Percentiles rank a stretch among this genome's conserved stretches.
phyloP scores from a whole-genome alignment of 2,797 vertebrate genomes.

The Pangasius mekongensis region DNA sequence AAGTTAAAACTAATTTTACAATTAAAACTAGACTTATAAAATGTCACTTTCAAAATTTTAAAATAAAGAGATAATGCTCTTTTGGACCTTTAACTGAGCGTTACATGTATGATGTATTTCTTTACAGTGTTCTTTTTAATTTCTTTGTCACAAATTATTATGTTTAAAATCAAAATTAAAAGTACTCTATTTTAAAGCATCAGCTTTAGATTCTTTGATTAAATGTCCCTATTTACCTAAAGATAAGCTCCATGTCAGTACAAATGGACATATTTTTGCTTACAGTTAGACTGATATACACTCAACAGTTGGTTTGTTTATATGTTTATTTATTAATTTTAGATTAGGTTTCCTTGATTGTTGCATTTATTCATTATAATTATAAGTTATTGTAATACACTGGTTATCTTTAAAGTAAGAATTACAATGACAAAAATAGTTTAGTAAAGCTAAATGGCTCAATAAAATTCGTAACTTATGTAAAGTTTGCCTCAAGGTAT shows the following conservation, averaged over 20 bases:
- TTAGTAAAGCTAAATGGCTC: background rate
- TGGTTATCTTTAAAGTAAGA: background rate
- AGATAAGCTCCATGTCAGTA: background rate
- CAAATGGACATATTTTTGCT: background rate
- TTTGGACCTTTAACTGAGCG: no score
- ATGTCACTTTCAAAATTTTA: background rate
- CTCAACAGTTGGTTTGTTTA: background rate
- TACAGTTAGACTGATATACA: background rate
- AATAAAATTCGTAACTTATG: background rate
- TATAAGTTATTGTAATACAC: background rate
- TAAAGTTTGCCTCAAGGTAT: no score
- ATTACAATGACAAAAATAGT: background rate
- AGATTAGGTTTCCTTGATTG: background rate
- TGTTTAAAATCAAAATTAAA: background rate
- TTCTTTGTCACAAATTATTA: background rate
- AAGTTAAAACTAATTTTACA: background rate
- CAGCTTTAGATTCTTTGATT: background rate
- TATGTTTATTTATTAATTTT: background rate
- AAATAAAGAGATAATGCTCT: background rate
- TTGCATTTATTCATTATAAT: background rate
- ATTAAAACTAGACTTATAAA: background rate
- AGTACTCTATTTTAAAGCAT: background rate
- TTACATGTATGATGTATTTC: no score
- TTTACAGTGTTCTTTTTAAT: background rate
- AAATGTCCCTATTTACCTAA: background rate